These are phyloP conservation scores for Microcaecilia unicolor DNA, from an alignment of 2,797 vertebrate genomes.

Conservation along the genomic window DNA sequence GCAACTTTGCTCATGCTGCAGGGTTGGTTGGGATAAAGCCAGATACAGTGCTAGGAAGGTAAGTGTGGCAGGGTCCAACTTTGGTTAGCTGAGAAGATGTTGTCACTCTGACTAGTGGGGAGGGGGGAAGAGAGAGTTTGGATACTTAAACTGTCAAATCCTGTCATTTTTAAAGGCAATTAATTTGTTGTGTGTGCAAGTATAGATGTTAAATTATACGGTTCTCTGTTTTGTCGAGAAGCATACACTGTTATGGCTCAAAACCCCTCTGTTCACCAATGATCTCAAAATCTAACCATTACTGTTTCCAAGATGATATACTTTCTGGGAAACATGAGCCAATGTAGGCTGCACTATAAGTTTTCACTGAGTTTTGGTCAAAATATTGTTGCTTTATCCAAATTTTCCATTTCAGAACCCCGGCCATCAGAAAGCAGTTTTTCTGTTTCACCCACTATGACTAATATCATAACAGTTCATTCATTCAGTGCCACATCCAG, in stretches of 20 bases:
- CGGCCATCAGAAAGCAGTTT: conserved; percentile 25
- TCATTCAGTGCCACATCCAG: conserved; percentile 56
- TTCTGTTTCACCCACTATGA: conserved; percentile 14
- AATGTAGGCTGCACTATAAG: conserved; percentile 8
- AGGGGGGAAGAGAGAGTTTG: too few relatives aligned
- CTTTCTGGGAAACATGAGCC: background rate
- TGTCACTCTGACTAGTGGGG: too few relatives aligned
- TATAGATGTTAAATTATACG: background rate
- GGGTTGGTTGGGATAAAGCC: too few relatives aligned
- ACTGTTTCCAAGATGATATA: background rate
- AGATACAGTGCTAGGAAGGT: too few relatives aligned
- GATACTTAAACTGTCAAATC: too few relatives aligned
- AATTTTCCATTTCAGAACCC: conserved; percentile 48
- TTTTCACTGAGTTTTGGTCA: conserved; percentile 17
- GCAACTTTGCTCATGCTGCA: too few relatives aligned
- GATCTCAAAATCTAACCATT: conserved; percentile 1
- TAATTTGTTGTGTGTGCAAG: too few relatives aligned
- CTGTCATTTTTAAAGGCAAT: too few relatives aligned
- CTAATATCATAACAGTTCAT: conserved; percentile 57
- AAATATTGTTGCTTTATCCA: conserved; percentile 25
- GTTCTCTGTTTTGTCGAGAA: background rate
- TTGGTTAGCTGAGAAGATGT: too few relatives aligned
- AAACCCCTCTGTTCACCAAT: background rate
- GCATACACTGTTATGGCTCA: background rate
- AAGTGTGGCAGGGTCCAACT: too few relatives aligned